phyloP scores from a whole-genome alignment of 2,797 vertebrate genomes.

The Hemitrygon akajei region DNA sequence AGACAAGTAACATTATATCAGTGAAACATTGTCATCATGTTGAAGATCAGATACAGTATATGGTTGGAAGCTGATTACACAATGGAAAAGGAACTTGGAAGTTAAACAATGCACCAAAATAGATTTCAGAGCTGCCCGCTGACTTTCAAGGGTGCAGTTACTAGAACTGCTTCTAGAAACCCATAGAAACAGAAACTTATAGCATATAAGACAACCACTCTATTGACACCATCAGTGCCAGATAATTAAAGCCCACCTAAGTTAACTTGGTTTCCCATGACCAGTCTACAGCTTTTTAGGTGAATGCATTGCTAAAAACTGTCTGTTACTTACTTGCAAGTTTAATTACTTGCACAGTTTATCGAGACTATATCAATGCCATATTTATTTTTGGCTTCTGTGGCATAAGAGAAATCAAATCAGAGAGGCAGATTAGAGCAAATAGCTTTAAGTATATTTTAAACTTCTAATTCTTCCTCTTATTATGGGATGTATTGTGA shows the following conservation, averaged over 20 bases:
- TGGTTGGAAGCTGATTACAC: neutral
- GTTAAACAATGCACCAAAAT: neutral
- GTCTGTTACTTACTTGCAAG: neutral
- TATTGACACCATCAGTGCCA: too few species aligned
- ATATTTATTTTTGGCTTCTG: neutral
- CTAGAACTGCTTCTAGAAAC: neutral
- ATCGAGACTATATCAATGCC: neutral
- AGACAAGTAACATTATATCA: too few species aligned
- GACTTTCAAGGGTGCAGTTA: neutral
- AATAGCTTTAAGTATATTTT: neutral
- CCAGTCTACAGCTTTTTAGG: too few species aligned
- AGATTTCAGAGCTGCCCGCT: neutral
- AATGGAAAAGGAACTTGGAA: neutral
- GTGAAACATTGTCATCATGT: neutral
- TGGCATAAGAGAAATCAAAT: neutral
- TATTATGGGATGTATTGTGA: neutral
- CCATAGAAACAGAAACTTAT: too few species aligned
- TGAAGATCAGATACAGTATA: neutral
- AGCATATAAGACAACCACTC: too few species aligned
- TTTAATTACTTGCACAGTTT: neutral
- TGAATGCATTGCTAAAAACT: neutral
- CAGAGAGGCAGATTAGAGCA: neutral
- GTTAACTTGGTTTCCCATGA: too few species aligned
- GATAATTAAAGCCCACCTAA: too few species aligned
- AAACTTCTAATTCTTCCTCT: neutral